Evolutionary conservation across 2,888 invertebrate species (phyloP).

Genomic region (Emmelina monodactyla): DNA sequence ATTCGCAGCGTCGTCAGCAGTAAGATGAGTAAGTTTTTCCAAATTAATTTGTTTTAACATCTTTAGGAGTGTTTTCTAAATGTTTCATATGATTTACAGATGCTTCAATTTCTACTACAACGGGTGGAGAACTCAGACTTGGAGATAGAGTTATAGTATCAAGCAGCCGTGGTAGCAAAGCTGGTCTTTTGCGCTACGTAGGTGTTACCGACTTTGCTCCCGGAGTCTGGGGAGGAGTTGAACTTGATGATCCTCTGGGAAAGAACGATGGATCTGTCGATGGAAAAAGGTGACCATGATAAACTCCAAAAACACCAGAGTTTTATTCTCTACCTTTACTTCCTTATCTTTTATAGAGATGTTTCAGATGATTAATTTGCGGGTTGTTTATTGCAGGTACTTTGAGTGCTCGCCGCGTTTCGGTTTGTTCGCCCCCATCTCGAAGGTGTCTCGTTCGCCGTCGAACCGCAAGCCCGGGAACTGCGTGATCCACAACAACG

Average conservation of each 20-base stretch:
- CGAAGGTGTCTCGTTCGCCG: slow-evolving; percentile 89
- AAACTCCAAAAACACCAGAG: not conserved
- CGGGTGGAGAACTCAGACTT: slow-evolving; percentile 73
- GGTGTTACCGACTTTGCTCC: slow-evolving; percentile 90
- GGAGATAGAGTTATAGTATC: slow-evolving; percentile 93
- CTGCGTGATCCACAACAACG: slow-evolving; percentile 70
- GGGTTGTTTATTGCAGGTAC: slow-evolving; percentile 71
- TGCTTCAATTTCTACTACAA: slow-evolving; percentile 54
- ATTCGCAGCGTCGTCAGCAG: slow-evolving; percentile 59
- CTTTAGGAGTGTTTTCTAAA: no score
- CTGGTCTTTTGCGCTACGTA: slow-evolving; percentile 84
- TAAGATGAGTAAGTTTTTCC: slow-evolving; percentile 61
- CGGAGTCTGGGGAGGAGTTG: slow-evolving; percentile 96
- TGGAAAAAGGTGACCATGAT: slow-evolving; percentile 76
- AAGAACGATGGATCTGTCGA: slow-evolving; percentile 97
- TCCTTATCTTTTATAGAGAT: not conserved
- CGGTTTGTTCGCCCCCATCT: slow-evolving; percentile 92
- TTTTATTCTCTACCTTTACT: not conserved
- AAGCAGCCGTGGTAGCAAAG: slow-evolving; percentile 86
- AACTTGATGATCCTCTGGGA: slow-evolving; percentile 91
- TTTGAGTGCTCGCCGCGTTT: slow-evolving; percentile 91
- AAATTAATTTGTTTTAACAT: no score
- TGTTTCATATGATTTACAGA: no score
- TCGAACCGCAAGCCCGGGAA: slow-evolving; percentile 72
- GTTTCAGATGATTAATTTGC: slow-evolving; percentile 7